Base-by-base conservation (phyloP, 2,888 invertebrate genomes). In the Oligia fasciuncula region DNA sequence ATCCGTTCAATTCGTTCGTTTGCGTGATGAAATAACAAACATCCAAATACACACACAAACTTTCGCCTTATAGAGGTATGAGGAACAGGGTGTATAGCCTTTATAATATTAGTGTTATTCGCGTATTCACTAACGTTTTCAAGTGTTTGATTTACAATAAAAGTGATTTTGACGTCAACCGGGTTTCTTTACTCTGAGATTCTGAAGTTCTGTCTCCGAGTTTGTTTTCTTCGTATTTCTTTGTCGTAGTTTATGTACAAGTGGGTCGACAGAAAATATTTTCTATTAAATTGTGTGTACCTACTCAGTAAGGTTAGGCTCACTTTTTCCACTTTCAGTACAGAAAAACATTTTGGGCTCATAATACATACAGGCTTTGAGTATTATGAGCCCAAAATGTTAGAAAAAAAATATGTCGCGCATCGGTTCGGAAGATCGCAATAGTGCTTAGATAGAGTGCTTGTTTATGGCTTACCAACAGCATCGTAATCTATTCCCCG, bases 191-290 rank as follows among this genome's bases (percentile, higher is more conserved):
- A 13, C 77, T 73, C 51, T 81, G 79, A 78, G 81, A 86, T 81
- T 86, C 81, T 29, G 29, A 29, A 84, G 63, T 77, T 79, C 71
- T 73, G 69, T 75, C 65, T 77, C n/a, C 29, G 46, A 88, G 76
- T 88, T 85, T 83, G 68, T 77, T 78, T 84, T 77, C 71, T 78
- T 80, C 71, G 57, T 54, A 73, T 78, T 63, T 74, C 76, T 84
- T 76, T 81, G 79, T 78, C 29, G 74, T 81, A 70, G 77, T 85
- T 79, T 69, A 57, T 80, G 63, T 84, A 49, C 62, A 77, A 83
- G 72, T 79, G 66, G 75, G 75, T 72, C 67, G 65, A 66, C 43
- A 80, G 76, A 63, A 72, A 68, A 66, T 77, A 76, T 77, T 78
- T 73, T 73, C 43, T 67, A 68, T 79, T 76, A 62, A 73, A 67